Evolutionary conservation across 2,113 vertebrate species (phyloP).

Genomic region (Dunckerocampus dactyliophorus): DNA sequence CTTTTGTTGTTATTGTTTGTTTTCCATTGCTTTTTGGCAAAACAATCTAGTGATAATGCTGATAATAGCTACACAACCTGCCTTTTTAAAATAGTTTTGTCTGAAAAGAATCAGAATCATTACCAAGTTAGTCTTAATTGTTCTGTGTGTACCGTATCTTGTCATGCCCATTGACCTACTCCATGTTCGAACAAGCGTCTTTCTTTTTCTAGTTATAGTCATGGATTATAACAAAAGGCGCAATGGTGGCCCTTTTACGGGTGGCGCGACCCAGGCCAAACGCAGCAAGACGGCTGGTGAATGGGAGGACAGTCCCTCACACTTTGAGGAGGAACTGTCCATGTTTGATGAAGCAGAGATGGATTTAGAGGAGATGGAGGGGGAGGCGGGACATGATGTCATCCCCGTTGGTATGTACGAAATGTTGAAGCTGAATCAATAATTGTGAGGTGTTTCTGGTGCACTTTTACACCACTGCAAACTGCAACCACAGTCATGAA

Average conservation of each 20-base stretch:
- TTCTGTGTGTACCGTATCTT: too few species aligned
- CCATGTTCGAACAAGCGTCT: not conserved
- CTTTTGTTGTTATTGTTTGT: too few species aligned
- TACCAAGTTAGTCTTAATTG: too few species aligned
- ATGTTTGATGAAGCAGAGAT: conserved; percentile 81
- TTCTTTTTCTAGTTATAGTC: conserved; percentile 7
- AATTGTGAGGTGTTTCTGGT: too few species aligned
- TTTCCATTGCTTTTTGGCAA: too few species aligned
- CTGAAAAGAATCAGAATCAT: too few species aligned
- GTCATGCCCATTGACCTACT: not conserved
- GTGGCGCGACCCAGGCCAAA: conserved; percentile 67
- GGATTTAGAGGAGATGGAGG: conserved; percentile 73
- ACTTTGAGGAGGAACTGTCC: conserved; percentile 82
- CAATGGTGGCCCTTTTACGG: conserved; percentile 41
- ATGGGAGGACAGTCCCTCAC: conserved; percentile 80
- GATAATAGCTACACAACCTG: too few species aligned
- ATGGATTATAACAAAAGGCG: conserved; percentile 72
- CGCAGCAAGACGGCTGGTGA: conserved; percentile 57
- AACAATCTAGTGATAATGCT: too few species aligned
- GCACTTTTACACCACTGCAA: too few species aligned
- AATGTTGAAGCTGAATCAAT: not conserved
- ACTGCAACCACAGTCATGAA: too few species aligned
- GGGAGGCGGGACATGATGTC: conserved; percentile 72
- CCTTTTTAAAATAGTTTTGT: too few species aligned
- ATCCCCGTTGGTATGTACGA: conserved; percentile 74